Evolutionary conservation across 1,140 invertebrate species (phyloP).

Genomic region (Zaprionus africanus): DNA sequence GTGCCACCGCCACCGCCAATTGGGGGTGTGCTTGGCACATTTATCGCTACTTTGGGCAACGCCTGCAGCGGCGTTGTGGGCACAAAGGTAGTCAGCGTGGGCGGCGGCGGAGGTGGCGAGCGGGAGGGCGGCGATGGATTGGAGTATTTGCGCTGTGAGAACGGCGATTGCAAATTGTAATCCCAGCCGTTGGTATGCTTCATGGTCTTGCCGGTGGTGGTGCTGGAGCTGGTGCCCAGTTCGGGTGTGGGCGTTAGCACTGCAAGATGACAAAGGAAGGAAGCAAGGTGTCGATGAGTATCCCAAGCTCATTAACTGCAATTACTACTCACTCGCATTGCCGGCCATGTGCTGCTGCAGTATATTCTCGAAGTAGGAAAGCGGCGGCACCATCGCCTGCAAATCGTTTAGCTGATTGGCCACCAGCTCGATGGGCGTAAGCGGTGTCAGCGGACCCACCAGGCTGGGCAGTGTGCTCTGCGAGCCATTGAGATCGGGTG

Average conservation of each 20-base stretch:
- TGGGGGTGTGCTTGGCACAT: slow-evolving; percentile 37
- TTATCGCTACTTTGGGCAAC: slow-evolving; percentile 65
- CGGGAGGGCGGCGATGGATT: slow-evolving; percentile 48
- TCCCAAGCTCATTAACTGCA: not conserved
- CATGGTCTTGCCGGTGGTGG: slow-evolving; percentile 72
- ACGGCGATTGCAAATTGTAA: slow-evolving; percentile 79
- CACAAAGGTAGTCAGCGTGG: slow-evolving; percentile 62
- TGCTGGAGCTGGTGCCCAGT: slow-evolving; percentile 68
- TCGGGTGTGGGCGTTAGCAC: slow-evolving; percentile 67
- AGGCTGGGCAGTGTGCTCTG: slow-evolving; percentile 76
- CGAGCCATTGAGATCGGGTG: slow-evolving; percentile 64
- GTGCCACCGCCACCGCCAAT: slow-evolving; percentile 9
- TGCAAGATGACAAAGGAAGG: slow-evolving; percentile 2
- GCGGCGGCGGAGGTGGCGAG: slow-evolving; percentile 55
- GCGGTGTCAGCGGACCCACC: slow-evolving; percentile 71
- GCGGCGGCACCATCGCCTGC: slow-evolving; percentile 74
- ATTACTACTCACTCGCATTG: slow-evolving; percentile 49
- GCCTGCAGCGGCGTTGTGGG: slow-evolving; percentile 64
- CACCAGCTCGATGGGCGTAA: slow-evolving; percentile 78
- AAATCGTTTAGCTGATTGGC: slow-evolving; percentile 81
- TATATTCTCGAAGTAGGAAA: slow-evolving; percentile 84
- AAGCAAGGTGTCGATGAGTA: not conserved
- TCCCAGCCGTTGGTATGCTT: slow-evolving; percentile 81
- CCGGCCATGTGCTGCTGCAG: slow-evolving; percentile 67
- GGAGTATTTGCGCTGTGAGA: slow-evolving; percentile 75